These are phyloP conservation scores for Alethe castanea DNA, from an alignment of 2,113 vertebrate genomes.

Conservation along the genomic window DNA sequence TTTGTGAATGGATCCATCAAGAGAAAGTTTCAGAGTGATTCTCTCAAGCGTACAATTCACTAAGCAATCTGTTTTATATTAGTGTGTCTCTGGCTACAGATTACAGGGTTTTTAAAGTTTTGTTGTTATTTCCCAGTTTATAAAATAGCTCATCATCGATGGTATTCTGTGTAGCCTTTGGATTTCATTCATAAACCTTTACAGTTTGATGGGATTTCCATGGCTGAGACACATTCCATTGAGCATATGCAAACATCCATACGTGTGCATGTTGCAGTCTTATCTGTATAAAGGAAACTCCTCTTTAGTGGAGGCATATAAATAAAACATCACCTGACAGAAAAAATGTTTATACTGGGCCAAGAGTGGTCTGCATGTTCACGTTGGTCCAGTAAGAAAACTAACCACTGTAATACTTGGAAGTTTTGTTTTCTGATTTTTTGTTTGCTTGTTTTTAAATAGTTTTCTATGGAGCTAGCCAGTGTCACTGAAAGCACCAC, in stretches of 20 bases:
- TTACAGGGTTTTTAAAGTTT: background rate
- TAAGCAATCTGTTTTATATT: background rate
- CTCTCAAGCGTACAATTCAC: background rate
- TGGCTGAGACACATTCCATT: background rate
- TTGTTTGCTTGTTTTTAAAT: background rate
- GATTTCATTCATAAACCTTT: conserved; percentile 31
- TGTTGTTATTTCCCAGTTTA: conserved; percentile 3
- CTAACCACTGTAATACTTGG: background rate
- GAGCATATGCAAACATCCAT: background rate
- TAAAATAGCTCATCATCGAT: background rate
- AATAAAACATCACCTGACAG: background rate
- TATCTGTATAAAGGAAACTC: background rate
- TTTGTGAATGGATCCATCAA: background rate
- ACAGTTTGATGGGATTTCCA: conserved; percentile 29
- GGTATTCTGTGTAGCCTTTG: background rate
- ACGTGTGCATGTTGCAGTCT: background rate
- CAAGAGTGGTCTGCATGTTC: background rate
- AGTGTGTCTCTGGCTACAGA: background rate
- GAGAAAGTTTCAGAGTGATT: background rate
- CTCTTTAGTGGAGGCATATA: background rate
- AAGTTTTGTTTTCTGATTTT: background rate
- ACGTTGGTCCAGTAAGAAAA: background rate
- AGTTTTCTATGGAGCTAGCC: background rate
- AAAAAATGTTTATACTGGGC: background rate
- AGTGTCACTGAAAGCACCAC: background rate